Percentiles rank a stretch among this genome's conserved stretches.
These are phyloP conservation scores for Acropternis orthonyx DNA, from an alignment of 2,797 vertebrate genomes.

Conservation along the genomic window DNA sequence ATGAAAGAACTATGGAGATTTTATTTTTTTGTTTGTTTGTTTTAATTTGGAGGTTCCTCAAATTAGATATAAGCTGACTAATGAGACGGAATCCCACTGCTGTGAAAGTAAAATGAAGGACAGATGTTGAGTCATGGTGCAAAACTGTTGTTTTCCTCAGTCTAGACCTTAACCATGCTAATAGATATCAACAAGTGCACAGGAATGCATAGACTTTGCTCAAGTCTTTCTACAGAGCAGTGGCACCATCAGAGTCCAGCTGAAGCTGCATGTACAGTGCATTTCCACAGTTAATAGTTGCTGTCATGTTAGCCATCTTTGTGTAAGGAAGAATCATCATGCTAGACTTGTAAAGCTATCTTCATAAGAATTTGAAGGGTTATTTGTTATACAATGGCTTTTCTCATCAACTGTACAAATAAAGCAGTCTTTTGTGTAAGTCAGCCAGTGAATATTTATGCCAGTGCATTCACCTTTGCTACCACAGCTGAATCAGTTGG, in stretches of 20 bases:
- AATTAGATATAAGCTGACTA: neutral
- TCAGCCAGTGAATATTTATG: slow-evolving; percentile 43
- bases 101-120: neutral
- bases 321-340: neutral
- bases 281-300: neutral
- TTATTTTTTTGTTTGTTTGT: neutral
- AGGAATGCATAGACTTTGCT: neutral
- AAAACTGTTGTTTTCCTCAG: neutral
- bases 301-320: neutral
- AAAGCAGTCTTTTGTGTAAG: slow-evolving; percentile 32
- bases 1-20: neutral
- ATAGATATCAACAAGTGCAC: neutral
- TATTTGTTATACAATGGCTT: slow-evolving; percentile 27
- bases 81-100: neutral
- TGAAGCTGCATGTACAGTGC: neutral
- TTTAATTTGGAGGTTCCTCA: neutral
- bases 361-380: slow-evolving; percentile 26
- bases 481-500: slow-evolving; percentile 34
- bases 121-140: neutral
- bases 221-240: neutral
- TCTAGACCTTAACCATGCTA: neutral
- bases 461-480: slow-evolving; percentile 44
- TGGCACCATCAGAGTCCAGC: neutral
- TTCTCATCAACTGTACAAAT: slow-evolving; percentile 45
- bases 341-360: neutral